Conservation (phyloP, 2,888 invertebrate species). For the Agrochola lota region DNA sequence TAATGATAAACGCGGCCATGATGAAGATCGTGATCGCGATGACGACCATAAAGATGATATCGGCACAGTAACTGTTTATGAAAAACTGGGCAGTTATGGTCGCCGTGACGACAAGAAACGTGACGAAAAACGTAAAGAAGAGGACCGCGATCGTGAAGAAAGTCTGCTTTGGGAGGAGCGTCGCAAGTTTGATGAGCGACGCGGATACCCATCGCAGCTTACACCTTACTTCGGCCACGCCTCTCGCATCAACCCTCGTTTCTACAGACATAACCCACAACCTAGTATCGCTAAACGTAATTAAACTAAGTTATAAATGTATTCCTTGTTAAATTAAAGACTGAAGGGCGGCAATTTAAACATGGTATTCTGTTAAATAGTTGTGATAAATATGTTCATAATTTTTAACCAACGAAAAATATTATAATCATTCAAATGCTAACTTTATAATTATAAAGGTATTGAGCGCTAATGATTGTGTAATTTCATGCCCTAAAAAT, state of each 20-base stretch:
- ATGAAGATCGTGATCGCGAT: conserved; percentile 8
- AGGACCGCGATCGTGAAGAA: conserved; percentile 52
- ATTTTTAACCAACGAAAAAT: conserved; percentile 35
- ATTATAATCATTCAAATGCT: conserved; percentile 53
- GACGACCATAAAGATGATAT: conserved; percentile 23
- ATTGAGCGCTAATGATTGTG: conserved; percentile 39
- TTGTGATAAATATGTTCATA: conserved; percentile 52
- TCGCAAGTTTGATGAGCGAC: conserved; percentile 52
- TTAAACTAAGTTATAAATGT: conserved; percentile 28
- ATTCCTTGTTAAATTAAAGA: conserved; percentile 39
- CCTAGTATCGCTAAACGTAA: conserved; percentile 21
- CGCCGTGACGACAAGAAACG: conserved; percentile 35
- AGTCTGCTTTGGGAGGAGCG: conserved; percentile 45
- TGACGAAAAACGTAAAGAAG: conserved; percentile 29
- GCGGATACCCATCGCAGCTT: conserved; percentile 48
- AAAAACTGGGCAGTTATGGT: conserved; percentile 41
- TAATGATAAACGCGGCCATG: conserved; percentile 20
- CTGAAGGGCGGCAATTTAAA: conserved; percentile 49
- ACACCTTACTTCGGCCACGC: conserved; percentile 49
- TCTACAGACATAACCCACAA: conserved; percentile 49
- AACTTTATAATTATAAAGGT: conserved; percentile 47
- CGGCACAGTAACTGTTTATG: conserved; percentile 26
- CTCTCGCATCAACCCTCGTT: conserved; percentile 60
- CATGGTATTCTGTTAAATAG: conserved; percentile 50
- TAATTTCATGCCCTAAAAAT: conserved; percentile 38